A percentile compares a stretch with the other conserved stretches of the same genome.
Conservation (phyloP, 2,888 invertebrate genomes). For the Luperina testacea region DNA sequence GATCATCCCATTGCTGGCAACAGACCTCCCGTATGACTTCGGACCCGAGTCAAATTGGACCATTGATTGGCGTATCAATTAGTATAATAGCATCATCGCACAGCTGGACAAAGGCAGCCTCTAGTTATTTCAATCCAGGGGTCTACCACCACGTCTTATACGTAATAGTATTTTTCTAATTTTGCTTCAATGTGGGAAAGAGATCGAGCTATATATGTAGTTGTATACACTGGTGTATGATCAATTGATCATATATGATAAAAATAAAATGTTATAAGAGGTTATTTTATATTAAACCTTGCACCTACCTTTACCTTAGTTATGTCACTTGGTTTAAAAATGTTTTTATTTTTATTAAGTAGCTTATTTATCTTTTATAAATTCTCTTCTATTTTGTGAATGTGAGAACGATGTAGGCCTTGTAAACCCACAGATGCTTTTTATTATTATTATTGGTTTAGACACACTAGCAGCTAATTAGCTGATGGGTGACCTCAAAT, state of each 20-base stretch:
- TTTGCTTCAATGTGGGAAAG: background rate
- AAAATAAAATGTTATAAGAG: background rate
- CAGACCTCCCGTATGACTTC: background rate
- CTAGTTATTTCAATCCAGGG: background rate
- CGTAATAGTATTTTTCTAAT: background rate
- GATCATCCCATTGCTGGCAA: background rate
- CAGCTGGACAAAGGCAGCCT: background rate
- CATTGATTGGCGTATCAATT: background rate
- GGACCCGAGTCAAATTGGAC: background rate
- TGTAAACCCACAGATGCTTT: background rate
- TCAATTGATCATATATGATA: background rate
- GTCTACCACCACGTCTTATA: background rate
- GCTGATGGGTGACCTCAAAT: no score
- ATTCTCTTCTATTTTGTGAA: background rate
- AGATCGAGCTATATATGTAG: background rate
- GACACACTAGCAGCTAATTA: no score
- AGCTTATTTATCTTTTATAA: background rate
- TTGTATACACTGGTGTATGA: background rate
- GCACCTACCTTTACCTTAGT: no score
- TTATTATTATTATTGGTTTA: no score
- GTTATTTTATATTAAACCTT: background rate
- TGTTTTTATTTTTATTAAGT: background rate
- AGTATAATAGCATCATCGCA: background rate
- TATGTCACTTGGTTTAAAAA: no score
- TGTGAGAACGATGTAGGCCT: background rate